Evolutionary conservation across 2,113 vertebrate genomes (phyloP).

Genomic region (Amblyopsis rosae): DNA sequence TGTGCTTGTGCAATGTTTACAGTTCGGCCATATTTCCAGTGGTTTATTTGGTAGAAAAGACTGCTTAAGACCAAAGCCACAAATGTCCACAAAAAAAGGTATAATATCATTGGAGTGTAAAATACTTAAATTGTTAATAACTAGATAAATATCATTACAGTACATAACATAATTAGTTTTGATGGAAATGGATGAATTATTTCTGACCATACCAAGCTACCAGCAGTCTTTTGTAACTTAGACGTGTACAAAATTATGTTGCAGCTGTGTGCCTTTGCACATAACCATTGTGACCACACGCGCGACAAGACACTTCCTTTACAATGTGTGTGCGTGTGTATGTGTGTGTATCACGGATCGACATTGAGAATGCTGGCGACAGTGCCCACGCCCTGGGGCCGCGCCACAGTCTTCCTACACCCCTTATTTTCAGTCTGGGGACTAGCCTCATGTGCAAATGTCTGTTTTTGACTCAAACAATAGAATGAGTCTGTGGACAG

Average conservation of each 20-base stretch:
- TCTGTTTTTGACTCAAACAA: conserved; percentile 70
- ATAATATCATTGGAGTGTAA: too few species aligned
- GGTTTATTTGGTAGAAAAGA: conserved; percentile 47
- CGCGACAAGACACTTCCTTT: conserved; percentile 46
- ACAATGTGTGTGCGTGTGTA: conserved; percentile 31
- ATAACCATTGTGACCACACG: conserved; percentile 15
- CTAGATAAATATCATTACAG: not conserved
- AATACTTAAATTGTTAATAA: too few species aligned
- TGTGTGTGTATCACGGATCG: conserved; percentile 32
- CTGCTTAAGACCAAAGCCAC: conserved; percentile 2
- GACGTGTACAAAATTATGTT: conserved; percentile 12
- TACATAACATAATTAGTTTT: not conserved
- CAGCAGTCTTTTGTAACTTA: conserved; percentile 20
- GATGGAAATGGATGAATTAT: conserved; percentile 8
- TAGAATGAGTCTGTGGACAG: conserved; percentile 49
- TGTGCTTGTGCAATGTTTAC: conserved; percentile 52
- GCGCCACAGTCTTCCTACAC: conserved; percentile 50
- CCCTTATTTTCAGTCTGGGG: conserved; percentile 71
- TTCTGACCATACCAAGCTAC: conserved; percentile 11
- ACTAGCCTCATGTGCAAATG: conserved; percentile 61
- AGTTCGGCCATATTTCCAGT: conserved; percentile 40
- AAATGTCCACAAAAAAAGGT: not conserved
- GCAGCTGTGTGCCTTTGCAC: conserved; percentile 41
- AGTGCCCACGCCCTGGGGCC: conserved; percentile 60
- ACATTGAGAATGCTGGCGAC: conserved; percentile 51